A percentile compares a stretch with the other conserved stretches of the same genome.
Evolutionary conservation across 2,888 invertebrate genomes (phyloP).

Genomic region (Smittia sp.): DNA sequence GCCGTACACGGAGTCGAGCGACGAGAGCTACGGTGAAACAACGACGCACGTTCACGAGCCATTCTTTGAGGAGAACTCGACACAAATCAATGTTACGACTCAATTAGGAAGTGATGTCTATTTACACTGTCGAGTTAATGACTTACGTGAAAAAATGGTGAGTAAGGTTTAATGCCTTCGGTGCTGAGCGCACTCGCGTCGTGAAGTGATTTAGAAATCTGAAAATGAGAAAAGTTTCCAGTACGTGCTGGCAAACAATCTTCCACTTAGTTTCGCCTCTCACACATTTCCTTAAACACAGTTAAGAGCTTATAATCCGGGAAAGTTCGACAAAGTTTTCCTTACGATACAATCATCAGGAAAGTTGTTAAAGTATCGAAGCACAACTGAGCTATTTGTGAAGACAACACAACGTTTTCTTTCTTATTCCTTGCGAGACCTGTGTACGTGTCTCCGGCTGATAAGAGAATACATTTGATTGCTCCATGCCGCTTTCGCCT

Average conservation of each 20-base stretch:
- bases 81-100: constrained; percentile 64
- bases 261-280: no score
- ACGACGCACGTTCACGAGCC: constrained; percentile 70
- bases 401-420: not conserved
- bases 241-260: no score
- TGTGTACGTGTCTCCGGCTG: not conserved
- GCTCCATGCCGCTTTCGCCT: not conserved
- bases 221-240: not conserved
- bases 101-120: constrained; percentile 64
- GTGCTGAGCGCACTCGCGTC: not conserved
- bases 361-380: constrained; percentile 8
- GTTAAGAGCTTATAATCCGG: no score
- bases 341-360: not conserved
- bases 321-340: not conserved
- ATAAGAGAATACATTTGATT: constrained; percentile 25
- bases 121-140: constrained; percentile 66
- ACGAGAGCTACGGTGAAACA: constrained; percentile 53
- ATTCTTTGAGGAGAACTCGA: constrained; percentile 66
- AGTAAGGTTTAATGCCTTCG: no score
- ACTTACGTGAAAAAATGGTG: constrained; percentile 68
- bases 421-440: not conserved
- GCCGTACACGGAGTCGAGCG: constrained; percentile 51
- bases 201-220: not conserved
- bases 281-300: no score
- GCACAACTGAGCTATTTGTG: not conserved